Base-by-base conservation (phyloP, 2,888 invertebrate genomes). In the Autographa pulchrina region DNA sequence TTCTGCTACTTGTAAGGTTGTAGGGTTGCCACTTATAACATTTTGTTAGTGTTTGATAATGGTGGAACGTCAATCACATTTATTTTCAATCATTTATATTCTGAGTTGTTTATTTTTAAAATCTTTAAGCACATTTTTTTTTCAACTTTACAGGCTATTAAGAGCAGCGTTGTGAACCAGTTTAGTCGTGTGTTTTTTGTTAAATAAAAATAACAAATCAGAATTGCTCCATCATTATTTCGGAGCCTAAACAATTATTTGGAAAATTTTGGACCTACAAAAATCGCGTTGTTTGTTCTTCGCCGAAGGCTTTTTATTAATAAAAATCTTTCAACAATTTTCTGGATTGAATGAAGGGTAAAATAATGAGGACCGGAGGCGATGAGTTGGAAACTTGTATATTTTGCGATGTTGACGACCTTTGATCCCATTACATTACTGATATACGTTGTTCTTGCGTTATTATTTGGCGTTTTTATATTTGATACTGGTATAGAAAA, bases 261-360 rank as follows among this genome's bases (percentile, higher is more conserved):
- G 54, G 3, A 20, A 56, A 56, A 25, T 25, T 56, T 20, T 56
- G 25, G 20, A 56, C 54, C 54, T 25, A 54, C 54, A 56, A 56
- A 56, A 56, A 56, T 56, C n/a, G 48, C 48, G 56, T 43, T 48
- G 25, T 59, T 74, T 60, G 32, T 35, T 16, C 48, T 14, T 31
- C 31, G 16, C 54, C 14, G 65, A 65, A 61, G 63, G 63, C n/a
- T 74, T 59, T 54, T 8, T 56, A 18, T n/a, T 58, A 74, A 43
- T 54, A 63, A 65, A 67, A 78, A 68, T 70, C 65, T 59, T 61
- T 54, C 56, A 75, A 72, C 68, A 86, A 76, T 76, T 70, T 82
- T 56, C 32, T 56, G 65, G 56, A 72, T 62, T 66, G 35, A 20
- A 43, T 61, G 32, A 70, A 59, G 68, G 61, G 54, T 70, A 64